Base-by-base conservation (phyloP, 1,140 invertebrate species). In the Nebria ingens region DNA sequence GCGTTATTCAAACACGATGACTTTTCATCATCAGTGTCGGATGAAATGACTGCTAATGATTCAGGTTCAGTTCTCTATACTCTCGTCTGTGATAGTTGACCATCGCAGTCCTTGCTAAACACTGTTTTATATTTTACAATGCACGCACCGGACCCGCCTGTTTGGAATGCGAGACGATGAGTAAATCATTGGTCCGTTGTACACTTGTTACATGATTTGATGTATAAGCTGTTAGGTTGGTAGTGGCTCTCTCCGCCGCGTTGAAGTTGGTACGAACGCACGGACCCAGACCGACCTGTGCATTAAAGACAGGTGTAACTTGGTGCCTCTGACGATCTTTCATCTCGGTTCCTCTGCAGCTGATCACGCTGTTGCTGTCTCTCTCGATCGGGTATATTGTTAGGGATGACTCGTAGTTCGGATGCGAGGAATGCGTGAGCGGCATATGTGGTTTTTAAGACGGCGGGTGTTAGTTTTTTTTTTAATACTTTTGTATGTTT, bases 121-220 rank as follows among this genome's bases (percentile, higher is more conserved):
- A 29, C 25, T 29, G 4, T 6, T 4, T 4, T 29, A 4, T 29
- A 6, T 29, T 4, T 4, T 29, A 4, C 25, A 29, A 6, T 6
- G 25, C 25, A 6, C 13, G 25, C 13, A 13, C 13, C 4, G 25
- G n/a, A 29, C 4, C 13, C 4, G 4, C 13, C 25, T 29, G 4
- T 6, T 4, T 29, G 25, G 25, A 29, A 29, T 29, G 40, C 9
- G 25, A 34, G 25, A 45, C 9, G 40, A 45, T 45, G 40, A 45
- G 9, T 45, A 45, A 9, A 12, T 45, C 9, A 45, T 45, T 45
- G 40, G 40, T 4, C 40, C 17, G 17, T 45, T 45, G 40, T 45
- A 45, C 40, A 45, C 40, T 45, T 45, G 40, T 45, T 45, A 45
- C 40, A 45, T 45, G 40, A 45, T 45, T 45, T 45, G 40, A 45